Percentiles rank a stretch among this genome's conserved stretches.
Conservation (phyloP, 2,797 vertebrate species). For the Melanotaenia maccullochi region DNA sequence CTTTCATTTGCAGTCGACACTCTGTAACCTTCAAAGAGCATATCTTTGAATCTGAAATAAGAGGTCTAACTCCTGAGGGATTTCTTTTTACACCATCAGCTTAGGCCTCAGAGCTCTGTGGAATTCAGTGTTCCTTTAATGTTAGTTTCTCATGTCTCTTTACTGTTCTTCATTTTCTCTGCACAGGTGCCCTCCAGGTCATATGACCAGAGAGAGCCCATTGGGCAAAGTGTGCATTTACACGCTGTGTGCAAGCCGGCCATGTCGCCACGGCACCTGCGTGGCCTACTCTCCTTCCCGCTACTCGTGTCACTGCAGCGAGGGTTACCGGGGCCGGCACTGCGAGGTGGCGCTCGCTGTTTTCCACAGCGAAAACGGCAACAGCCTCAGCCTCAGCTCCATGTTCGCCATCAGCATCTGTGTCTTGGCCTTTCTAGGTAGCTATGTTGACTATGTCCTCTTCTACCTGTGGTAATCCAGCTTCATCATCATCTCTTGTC, state of each 20-base stretch:
- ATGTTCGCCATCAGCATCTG: constrained; percentile 92
- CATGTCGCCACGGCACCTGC: constrained; percentile 89
- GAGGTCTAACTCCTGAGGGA: constrained; percentile 54
- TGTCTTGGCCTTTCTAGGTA: constrained; percentile 92
- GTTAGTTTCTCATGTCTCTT: constrained; percentile 44
- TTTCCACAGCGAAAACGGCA: constrained; percentile 84
- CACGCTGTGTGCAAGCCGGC: constrained; percentile 86
- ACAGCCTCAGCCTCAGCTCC: constrained; percentile 89
- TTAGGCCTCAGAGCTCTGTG: constrained; percentile 39
- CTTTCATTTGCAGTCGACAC: constrained; percentile 19
- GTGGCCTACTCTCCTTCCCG: constrained; percentile 84
- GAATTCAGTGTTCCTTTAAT: constrained; percentile 43
- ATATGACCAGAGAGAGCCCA: constrained; percentile 85
- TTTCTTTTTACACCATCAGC: constrained; percentile 62
- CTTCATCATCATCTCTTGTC: neutral
- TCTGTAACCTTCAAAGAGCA: constrained; percentile 56
- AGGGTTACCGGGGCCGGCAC: constrained; percentile 86
- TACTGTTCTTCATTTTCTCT: constrained; percentile 25
- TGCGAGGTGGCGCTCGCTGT: constrained; percentile 87
- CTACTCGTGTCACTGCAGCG: constrained; percentile 88
- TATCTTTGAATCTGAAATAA: constrained; percentile 60
- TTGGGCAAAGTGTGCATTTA: constrained; percentile 84
- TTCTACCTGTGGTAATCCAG: constrained; percentile 83
- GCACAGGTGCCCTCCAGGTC: constrained; percentile 87
- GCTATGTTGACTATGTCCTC: constrained; percentile 84